Evolutionary conservation across 1,140 invertebrate genomes (phyloP).

Genomic region (Diorhabda elongata): DNA sequence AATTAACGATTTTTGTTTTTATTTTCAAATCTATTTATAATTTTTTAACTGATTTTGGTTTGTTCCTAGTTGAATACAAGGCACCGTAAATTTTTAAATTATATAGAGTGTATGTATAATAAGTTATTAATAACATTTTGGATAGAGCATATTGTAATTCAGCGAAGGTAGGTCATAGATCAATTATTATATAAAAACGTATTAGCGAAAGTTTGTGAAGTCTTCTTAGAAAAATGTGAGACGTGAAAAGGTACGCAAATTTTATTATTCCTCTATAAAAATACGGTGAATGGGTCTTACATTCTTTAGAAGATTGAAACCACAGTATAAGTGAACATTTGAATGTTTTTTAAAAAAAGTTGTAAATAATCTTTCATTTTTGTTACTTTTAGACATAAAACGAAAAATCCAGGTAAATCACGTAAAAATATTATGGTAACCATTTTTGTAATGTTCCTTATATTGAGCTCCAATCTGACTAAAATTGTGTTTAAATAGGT

Average conservation of each 20-base stretch:
- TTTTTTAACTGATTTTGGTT: too few relatives aligned
- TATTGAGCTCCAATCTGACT: too few relatives aligned
- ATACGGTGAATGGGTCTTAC: constrained; percentile 5
- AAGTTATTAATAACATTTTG: constrained; percentile 6
- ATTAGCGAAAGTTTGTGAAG: background rate
- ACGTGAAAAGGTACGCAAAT: constrained; percentile 9
- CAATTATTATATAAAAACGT: background rate
- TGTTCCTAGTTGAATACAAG: background rate
- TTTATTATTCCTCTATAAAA: constrained; percentile 11
- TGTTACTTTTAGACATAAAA: too few relatives aligned
- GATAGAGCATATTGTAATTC: constrained; percentile 7
- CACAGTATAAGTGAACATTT: background rate
- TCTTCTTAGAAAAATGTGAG: background rate
- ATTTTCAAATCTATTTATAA: too few relatives aligned
- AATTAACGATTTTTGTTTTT: too few relatives aligned
- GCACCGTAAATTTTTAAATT: background rate
- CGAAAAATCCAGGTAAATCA: too few relatives aligned
- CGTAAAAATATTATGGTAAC: too few relatives aligned
- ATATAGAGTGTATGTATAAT: background rate
- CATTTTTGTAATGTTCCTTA: too few relatives aligned
- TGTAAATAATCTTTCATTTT: too few relatives aligned
- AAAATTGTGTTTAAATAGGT: too few relatives aligned
- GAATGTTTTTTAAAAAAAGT: too few relatives aligned
- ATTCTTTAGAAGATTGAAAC: background rate
- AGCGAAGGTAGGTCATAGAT: constrained; percentile 13